Base-by-base conservation (phyloP, 2,113 vertebrate species). In the Equus przewalskii region DNA sequence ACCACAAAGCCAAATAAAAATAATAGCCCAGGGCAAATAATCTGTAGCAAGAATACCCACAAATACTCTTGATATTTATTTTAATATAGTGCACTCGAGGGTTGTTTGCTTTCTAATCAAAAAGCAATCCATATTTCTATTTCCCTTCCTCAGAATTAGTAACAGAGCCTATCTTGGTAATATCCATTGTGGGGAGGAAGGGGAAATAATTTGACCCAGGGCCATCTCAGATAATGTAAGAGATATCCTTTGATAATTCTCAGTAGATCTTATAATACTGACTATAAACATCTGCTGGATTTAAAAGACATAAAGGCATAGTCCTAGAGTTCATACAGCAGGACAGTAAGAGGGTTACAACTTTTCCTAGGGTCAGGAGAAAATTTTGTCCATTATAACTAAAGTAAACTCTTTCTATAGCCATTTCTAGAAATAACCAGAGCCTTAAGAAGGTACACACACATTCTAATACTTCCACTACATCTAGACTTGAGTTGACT, bases 41-140 rank as follows among this genome's bases (percentile, higher is more conserved):
- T 81, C 19, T 60, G 14, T 78, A 85, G 78, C 2, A 94, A 93
- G 46, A 81, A 95, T 65, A 81, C 2, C 22, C 41, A 88, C 72
- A 26, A 92, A 89, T 64, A 51, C 1, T 46, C n/a, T 92, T 81
- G 70, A 46, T 30, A 65, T 96, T 89, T 86, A 79, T 96, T 97
- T 96, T 89, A 96, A 96, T 60, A 60, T 30, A 73, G 49, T 62
- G 93, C 18, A 84, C 67, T 73, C 90, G 64, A 75, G 7, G 2
- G 24, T 28, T 95, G 56, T 93, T 94, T 95, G 72, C 65, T 94
- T 96, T 92, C 56, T 90, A 95, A 96, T 95, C 60, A 95, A 96
- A 81, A 14, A 90, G 26, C 41, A 96, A 92, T 93, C 73, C 44
- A n/a, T 83, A 64, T 58, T 95, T 92, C 70, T 85, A 88, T 96